These are phyloP conservation scores for Atethmia centrago DNA, from an alignment of 2,888 invertebrate species.

Conservation along the genomic window DNA sequence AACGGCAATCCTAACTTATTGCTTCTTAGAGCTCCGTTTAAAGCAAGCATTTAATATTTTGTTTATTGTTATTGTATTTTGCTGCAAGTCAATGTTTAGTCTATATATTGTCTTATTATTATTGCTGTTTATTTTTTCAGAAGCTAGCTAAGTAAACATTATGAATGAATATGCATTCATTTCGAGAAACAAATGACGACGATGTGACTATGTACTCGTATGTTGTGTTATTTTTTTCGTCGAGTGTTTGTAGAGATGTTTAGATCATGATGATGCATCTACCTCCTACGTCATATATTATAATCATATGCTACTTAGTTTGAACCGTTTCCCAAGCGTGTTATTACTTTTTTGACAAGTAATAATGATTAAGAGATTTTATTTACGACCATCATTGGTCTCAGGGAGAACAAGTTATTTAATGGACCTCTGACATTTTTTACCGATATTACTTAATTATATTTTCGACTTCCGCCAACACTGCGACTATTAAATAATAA, in stretches of 20 bases:
- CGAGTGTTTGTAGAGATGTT: neutral
- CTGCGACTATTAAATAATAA: conserved; percentile 22
- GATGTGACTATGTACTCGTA: too few relatives aligned
- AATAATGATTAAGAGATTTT: neutral
- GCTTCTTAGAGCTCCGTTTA: neutral
- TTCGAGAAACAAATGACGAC: neutral
- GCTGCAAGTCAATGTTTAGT: neutral
- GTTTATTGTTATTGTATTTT: neutral
- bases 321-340: neutral
- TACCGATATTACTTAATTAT: conserved; percentile 27
- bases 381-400: neutral
- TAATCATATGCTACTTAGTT: too few relatives aligned
- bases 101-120: neutral
- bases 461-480: conserved; percentile 32
- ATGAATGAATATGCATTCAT: neutral
- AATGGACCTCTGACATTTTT: conserved; percentile 31
- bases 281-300: neutral
- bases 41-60: neutral
- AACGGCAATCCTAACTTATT: neutral
- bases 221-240: neutral
- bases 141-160: neutral
- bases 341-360: neutral
- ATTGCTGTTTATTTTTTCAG: neutral
- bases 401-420: conserved; percentile 26
- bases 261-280: neutral